Base-by-base conservation (phyloP, 2,888 invertebrate genomes). In the Acholoe squamosa region DNA sequence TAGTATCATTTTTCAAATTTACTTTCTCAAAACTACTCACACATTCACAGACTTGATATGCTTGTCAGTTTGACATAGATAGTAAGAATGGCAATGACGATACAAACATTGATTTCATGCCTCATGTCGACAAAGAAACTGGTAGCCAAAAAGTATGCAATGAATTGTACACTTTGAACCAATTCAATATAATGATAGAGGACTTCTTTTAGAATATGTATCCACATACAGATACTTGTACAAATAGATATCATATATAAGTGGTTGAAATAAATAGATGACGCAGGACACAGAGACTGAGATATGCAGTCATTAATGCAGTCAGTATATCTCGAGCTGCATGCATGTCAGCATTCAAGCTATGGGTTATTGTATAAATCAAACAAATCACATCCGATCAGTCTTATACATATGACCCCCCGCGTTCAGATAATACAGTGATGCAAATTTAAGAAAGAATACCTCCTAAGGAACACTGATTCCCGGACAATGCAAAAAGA, bases 401-500 rank as follows among this genome's bases (percentile, higher is more conserved):
- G 31, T 76, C 3, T 19, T 76, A 28, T 61, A 61, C 43, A 43
- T 43, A 10, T 7, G 43, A 43, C 43, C 43, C 43, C 1, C 10
- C 28, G 7, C 76, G 76, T n/a, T 25, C 16, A 76, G 16, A 76
- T 76, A 76, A 61, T 76, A 76, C 76, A 76, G 31, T 28, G 76
- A 43, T 14, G 80, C 43, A 80, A 34, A 80, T 80, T 33, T 80
- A 80, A 80, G 80, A 34, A 80, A 22, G 43, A 34, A n/a, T 19
- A 80, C 12, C 14, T 3, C n/a, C 80, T 34, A 0, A 43, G 33
- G 43, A n/a, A 80, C 71, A 71, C 0, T 71, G 25, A 71, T 28
- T 25, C 25, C 31, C 25, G 25, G 3, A 71, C 25, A 28, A 71
- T 71, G 71, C 71, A 71, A 71, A 25, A 3, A 61, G 19, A 14